Base-by-base conservation (phyloP, 2,888 invertebrate genomes). In the Stegana nigrithorax region DNA sequence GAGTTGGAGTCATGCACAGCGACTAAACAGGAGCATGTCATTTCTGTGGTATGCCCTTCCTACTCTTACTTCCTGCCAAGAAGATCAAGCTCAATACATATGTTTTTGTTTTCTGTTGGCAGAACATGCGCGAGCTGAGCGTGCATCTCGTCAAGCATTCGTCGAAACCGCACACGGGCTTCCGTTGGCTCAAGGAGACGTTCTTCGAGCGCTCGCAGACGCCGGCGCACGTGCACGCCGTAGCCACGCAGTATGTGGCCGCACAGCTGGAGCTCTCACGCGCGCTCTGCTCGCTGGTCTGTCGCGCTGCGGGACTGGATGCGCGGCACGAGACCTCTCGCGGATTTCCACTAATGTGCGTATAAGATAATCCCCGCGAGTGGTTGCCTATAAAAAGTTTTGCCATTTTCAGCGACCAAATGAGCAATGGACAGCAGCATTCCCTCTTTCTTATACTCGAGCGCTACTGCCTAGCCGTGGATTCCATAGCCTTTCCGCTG, bases 1-100 rank as follows among this genome's bases (percentile, higher is more conserved):
- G 95, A 95, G 84, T 87, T 91, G 12, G 94, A 95, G 84, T 92
- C 91, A 42, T 94, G 94, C 81, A 94, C 95, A 2, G 94, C 94
- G 12, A 93, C 93, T 73, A 93, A 93, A 75, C 94, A 95, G 84
- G 95, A 95, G 77, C 94, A 94, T 81, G 91, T 95, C 42, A 92
- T 94, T 44, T 94, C 94, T 7, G 94, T 94, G 82, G 93, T 93
- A 73, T 86, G 88, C 63, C n/a, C n/a, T n/a, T n/a, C n/a, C 39
- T 10, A 4, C 10, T n/a, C 19, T 4, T 17, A 55, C n/a, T 27
- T n/a, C 5, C n/a, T n/a, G n/a, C n/a, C n/a, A n/a, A n/a, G n/a
- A n/a, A n/a, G n/a, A n/a, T n/a, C n/a, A n/a, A n/a, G n/a, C n/a
- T 10, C 4, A n/a, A 39, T 8, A n/a, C 4, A 10, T 39, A 14